These are phyloP conservation scores for Macquaria ambigua DNA, from an alignment of 2,113 vertebrate genomes.

Conservation along the genomic window DNA sequence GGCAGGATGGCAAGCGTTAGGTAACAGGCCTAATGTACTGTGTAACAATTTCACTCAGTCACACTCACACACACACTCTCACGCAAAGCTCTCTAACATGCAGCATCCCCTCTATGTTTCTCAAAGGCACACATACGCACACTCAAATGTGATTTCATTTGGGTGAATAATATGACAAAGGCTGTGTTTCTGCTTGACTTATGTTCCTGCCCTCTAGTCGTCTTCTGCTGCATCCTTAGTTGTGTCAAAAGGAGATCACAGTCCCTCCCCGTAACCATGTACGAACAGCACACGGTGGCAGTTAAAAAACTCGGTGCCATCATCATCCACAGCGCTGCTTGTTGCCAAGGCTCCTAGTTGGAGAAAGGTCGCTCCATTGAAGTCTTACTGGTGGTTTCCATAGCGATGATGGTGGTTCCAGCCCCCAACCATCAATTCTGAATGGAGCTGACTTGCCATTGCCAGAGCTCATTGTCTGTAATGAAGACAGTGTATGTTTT, in stretches of 20 bases:
- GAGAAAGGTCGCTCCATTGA: constrained; percentile 59
- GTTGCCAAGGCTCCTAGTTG: constrained; percentile 58
- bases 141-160: constrained; percentile 56
- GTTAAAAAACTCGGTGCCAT: constrained; percentile 35
- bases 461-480: constrained; percentile 13
- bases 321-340: constrained; percentile 27
- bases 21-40: constrained; percentile 70
- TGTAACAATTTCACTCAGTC: constrained; percentile 62
- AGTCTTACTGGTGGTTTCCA: constrained; percentile 60
- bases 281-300: neutral
- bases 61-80: constrained; percentile 25
- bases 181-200: constrained; percentile 52
- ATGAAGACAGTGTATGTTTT: neutral
- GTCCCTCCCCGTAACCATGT: neutral
- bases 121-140: constrained; percentile 39
- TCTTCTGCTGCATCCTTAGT: constrained; percentile 24
- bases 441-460: constrained; percentile 25
- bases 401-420: constrained; percentile 35
- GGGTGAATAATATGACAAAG: constrained; percentile 62
- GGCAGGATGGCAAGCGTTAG: constrained; percentile 60
- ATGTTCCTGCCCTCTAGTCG: constrained; percentile 44
- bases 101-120: constrained; percentile 39
- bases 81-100: constrained; percentile 22
- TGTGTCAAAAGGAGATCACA: constrained; percentile 29
- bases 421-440: constrained; percentile 24